A percentile compares a stretch with the other conserved stretches of the same genome.
Evolutionary conservation across 2,888 invertebrate genomes (phyloP).

Genomic region (Mystacides longicornis): DNA sequence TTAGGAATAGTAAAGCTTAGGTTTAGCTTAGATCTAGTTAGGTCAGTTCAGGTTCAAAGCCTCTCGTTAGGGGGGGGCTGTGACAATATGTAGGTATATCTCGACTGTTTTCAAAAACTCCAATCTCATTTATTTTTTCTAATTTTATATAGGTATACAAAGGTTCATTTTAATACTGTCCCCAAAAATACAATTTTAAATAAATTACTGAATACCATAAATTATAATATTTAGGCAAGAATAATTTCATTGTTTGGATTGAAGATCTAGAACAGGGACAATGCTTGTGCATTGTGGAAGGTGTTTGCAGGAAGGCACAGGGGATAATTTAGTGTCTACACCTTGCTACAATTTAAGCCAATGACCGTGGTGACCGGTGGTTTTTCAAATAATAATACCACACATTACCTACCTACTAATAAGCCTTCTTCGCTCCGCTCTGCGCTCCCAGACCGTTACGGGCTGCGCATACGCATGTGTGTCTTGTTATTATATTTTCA

Average conservation of each 20-base stretch:
- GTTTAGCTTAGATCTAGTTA: not conserved
- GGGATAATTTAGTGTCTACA: slow-evolving; percentile 9
- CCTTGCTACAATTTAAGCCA: slow-evolving; percentile 19
- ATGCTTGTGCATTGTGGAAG: too few relatives aligned
- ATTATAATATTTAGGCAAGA: too few relatives aligned
- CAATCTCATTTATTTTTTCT: too few relatives aligned
- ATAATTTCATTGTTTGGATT: too few relatives aligned
- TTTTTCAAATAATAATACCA: not conserved
- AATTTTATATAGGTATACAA: too few relatives aligned
- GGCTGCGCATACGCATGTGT: not conserved
- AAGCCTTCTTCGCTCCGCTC: slow-evolving; percentile 1
- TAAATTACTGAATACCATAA: too few relatives aligned
- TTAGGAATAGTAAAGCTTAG: too few relatives aligned
- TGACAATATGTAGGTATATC: not conserved
- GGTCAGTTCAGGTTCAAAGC: not conserved
- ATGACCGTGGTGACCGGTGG: slow-evolving; percentile 5
- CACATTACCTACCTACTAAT: not conserved
- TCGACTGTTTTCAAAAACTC: not conserved
- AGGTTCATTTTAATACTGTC: too few relatives aligned
- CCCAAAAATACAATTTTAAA: too few relatives aligned
- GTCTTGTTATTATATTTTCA: not conserved
- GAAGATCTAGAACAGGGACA: too few relatives aligned
- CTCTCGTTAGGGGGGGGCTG: not conserved
- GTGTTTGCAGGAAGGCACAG: too few relatives aligned
- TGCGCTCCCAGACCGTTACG: slow-evolving; percentile 14